Evolutionary conservation across 1,140 invertebrate genomes (phyloP).

Genomic region (Meloidogyne exigua): DNA sequence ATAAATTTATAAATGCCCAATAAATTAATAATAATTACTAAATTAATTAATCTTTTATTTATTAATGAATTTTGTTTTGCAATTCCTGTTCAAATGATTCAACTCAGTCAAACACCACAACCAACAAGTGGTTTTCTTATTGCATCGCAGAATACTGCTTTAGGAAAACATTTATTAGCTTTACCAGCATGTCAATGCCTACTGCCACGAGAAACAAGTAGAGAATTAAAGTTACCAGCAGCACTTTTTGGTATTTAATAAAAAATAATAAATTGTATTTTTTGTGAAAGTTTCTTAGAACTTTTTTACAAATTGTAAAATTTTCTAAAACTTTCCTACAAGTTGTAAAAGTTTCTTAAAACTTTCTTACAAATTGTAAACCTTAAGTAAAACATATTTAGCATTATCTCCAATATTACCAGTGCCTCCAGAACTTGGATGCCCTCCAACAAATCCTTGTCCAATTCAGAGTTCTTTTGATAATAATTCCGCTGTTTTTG

Average conservation of each 20-base stretch:
- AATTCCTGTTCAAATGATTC: not conserved
- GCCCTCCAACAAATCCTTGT: not conserved
- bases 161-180: not conserved
- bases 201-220: not conserved
- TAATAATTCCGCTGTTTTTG: not conserved
- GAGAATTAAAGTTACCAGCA: not conserved
- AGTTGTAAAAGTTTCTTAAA: no score
- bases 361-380: no score
- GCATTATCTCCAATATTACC: not conserved
- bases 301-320: no score
- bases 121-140: not conserved
- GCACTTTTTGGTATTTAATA: not conserved
- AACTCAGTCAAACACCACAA: not conserved
- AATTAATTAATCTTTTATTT: conserved; percentile 3
- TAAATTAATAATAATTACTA: not conserved
- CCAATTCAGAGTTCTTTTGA: not conserved
- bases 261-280: no score
- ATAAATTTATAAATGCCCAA: no score
- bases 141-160: not conserved
- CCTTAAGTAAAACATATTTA: not conserved
- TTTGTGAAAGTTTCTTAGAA: no score
- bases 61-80: not conserved
- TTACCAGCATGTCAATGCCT: not conserved
- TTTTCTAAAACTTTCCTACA: no score
- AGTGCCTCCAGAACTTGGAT: not conserved